Evolutionary conservation across 2,888 invertebrate species (phyloP), one percentile per base, ranked within the genome.

Genomic region (Auanema sp.): DNA sequence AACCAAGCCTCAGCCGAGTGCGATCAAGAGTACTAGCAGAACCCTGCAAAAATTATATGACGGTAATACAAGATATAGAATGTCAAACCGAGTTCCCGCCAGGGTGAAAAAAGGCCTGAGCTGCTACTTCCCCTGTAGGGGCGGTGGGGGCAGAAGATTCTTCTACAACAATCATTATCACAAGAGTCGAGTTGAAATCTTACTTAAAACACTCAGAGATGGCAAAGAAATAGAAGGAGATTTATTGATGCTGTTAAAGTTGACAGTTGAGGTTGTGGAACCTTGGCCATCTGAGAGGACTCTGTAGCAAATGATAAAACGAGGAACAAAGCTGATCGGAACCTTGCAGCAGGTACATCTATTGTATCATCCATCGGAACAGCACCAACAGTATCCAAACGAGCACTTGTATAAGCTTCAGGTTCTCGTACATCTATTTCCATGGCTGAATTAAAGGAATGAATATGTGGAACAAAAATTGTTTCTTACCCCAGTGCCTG

Each of bases 1-100:
- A 75, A 18, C 79, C 79, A 1, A 79, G 60, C 51, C 72, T 75
- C 12, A 77, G 66, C 1, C 71, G 69, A 42, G 64, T 69, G n/a
- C 72, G 49, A 24, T 72, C 71, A 2, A 71, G 57, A 21, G 68
- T 60, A 5, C 68, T 54, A 11, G 57, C 33, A 10, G 65, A 33
- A 0, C 56, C 51, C 10, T 50, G 41, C 0, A 18, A 51, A 54
- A 57, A 40, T 65, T n/a, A n/a, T n/a, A n/a, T n/a, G n/a, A n/a
- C n/a, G n/a, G n/a, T n/a, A n/a, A n/a, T n/a, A n/a, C n/a, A n/a
- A n/a, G n/a, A n/a, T n/a, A n/a, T n/a, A n/a, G n/a, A n/a, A n/a
- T n/a, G n/a, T n/a, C n/a, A n/a, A n/a, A 33, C 42, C 12, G 42
- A n/a, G 10, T 43, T 42, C 18, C 18, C 8, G 14, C 44, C n/a